Evolutionary conservation across 2,113 vertebrate genomes (phyloP).

Genomic region (Caloenas nicobarica): DNA sequence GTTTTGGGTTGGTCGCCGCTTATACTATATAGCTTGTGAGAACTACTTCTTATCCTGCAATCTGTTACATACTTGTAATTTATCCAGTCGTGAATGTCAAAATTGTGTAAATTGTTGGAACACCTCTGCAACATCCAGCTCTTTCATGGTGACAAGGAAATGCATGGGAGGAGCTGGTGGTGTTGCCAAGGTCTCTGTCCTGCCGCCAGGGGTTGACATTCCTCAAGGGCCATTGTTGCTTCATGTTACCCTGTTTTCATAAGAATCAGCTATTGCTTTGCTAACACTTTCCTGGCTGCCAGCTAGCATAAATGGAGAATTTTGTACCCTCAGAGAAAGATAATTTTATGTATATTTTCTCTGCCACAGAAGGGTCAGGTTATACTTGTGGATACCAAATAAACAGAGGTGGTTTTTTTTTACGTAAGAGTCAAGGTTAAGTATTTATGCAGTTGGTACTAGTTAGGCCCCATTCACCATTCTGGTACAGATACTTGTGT

Average conservation of each 20-base stretch:
- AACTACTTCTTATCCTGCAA: background rate
- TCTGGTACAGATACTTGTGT: background rate
- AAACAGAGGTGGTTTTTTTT: background rate
- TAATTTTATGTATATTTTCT: background rate
- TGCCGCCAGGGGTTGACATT: accelerated
- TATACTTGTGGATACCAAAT: background rate
- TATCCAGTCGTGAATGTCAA: background rate
- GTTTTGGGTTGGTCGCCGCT: background rate
- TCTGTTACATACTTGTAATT: background rate
- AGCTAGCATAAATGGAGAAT: background rate
- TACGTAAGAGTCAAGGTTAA: background rate
- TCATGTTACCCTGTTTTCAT: background rate
- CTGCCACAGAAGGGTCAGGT: background rate
- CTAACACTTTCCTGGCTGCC: background rate
- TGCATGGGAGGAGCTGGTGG: background rate
- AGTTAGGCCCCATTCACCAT: background rate
- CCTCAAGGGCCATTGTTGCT: background rate
- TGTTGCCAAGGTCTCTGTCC: background rate
- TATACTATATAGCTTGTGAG: background rate
- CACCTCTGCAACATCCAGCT: background rate
- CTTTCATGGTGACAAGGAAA: background rate
- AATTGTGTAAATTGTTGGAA: background rate
- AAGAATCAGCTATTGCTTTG: background rate
- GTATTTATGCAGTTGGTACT: background rate
- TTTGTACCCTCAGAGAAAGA: background rate